These are phyloP conservation scores for Apotomis betuletana DNA, from an alignment of 2,888 invertebrate genomes.

Conservation along the genomic window DNA sequence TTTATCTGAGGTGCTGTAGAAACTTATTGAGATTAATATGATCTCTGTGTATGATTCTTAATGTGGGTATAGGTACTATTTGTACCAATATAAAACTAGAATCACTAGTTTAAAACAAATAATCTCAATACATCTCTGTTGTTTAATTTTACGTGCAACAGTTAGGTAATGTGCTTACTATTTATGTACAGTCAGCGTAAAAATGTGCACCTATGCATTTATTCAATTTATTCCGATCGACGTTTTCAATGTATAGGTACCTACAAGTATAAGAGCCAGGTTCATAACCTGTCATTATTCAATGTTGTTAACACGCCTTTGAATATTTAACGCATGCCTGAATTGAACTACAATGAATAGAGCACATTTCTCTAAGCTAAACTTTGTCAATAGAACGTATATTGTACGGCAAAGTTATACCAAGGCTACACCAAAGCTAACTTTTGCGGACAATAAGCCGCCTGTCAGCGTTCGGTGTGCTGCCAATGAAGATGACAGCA, in stretches of 20 bases:
- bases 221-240: too few species aligned
- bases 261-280: background rate
- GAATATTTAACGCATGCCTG: background rate
- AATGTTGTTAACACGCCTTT: background rate
- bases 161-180: too few species aligned
- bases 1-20: conserved; percentile 4
- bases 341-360: background rate
- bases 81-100: too few species aligned
- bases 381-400: conserved; percentile 15
- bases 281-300: background rate
- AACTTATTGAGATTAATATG: background rate
- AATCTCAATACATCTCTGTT: too few species aligned
- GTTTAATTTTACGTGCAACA: too few species aligned
- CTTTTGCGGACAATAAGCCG: conserved; percentile 15
- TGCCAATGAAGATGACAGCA: conserved; percentile 37
- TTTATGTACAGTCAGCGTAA: background rate
- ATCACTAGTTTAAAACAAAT: too few species aligned
- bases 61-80: too few species aligned
- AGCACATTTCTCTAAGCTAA: background rate
- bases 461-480: conserved; percentile 10
- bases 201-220: background rate
- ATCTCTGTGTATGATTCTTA: background rate
- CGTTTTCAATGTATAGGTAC: too few species aligned
- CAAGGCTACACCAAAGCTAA: background rate
- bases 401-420: background rate